Evolutionary conservation across 1,140 invertebrate genomes (phyloP).

Genomic region (Drosophila equinoxialis): DNA sequence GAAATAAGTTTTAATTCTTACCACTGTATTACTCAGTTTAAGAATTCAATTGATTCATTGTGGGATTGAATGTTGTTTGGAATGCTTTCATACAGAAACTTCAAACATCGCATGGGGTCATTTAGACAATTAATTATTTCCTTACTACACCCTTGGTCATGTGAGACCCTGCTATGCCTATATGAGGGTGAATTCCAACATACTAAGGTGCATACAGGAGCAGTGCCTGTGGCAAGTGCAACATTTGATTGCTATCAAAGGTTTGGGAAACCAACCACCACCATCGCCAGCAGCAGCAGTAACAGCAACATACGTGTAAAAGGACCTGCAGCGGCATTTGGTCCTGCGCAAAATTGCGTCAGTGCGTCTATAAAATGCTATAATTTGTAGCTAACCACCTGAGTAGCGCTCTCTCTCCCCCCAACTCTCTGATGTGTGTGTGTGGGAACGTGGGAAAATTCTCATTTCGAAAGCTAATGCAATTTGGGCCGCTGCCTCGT

Average conservation of each 20-base stretch:
- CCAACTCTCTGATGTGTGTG: neutral
- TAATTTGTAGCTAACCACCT: conserved; percentile 38
- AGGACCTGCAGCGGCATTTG: conserved; percentile 54
- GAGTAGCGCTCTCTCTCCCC: neutral
- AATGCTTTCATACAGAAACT: too few species aligned
- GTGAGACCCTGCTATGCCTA: neutral
- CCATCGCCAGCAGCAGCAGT: neutral
- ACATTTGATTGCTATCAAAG: conserved; percentile 59
- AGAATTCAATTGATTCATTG: too few species aligned
- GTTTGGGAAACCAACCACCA: conserved; percentile 66
- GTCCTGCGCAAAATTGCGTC: conserved; percentile 43
- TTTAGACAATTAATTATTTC: neutral
- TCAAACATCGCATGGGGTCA: too few species aligned
- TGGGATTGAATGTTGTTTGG: too few species aligned
- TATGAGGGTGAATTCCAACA: conserved; percentile 33
- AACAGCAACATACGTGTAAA: conserved; percentile 7
- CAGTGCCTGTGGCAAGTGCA: conserved; percentile 47
- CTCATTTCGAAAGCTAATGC: conserved; percentile 66
- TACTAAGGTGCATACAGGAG: conserved; percentile 16
- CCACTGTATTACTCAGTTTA: too few species aligned
- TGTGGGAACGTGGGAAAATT: conserved; percentile 71
- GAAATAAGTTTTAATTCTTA: too few species aligned
- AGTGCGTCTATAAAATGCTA: conserved; percentile 25
- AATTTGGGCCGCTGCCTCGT: conserved; percentile 67
- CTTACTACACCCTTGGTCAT: neutral